Conservation (phyloP, 2,113 vertebrate species). For the Felis catus region F.catus_Fca126_mat1.0 CM031421.1:33255501-33256000, state of each 20-base stretch:
- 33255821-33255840: not conserved
- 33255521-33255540: not conserved
- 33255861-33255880: not conserved
- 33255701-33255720: not conserved
- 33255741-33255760: not conserved
- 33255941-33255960: not conserved
- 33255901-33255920: not conserved
- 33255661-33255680: not conserved
- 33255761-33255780: not conserved
- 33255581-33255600: not conserved
- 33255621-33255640: not conserved
- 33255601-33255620: not conserved
- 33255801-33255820: not conserved
- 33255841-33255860: not conserved
- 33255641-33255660: not conserved
- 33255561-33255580: not conserved
- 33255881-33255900: not conserved
- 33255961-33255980: not conserved
- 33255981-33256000: not conserved
- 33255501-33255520: not conserved
- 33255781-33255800: not conserved
- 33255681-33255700: not conserved
- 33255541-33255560: not conserved
- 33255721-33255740: not conserved
- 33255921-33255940: not conserved